A percentile compares a stretch with the other conserved stretches of the same genome.
phyloP scores from a whole-genome alignment of 2,888 invertebrate genomes.

The Ephialtes manifestator region DNA sequence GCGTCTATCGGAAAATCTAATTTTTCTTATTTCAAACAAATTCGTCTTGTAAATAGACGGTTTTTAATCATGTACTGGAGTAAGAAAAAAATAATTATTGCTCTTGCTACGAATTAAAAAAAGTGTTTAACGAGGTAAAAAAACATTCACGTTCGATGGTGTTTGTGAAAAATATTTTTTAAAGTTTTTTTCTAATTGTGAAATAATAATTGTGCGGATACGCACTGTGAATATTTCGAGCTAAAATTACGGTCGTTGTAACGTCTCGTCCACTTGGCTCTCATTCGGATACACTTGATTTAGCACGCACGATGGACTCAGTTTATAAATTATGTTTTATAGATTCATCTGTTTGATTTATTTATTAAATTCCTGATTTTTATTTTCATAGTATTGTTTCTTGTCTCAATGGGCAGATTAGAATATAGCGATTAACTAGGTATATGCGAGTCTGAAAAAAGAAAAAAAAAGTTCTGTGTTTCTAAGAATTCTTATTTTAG shows the following conservation, averaged over 20 bases:
- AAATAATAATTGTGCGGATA: background rate
- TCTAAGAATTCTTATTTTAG: too few relatives aligned
- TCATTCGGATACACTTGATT: background rate
- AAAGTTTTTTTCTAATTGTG: background rate
- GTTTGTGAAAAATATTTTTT: background rate
- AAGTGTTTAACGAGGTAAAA: background rate
- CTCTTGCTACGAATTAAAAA: background rate
- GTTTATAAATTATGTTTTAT: too few relatives aligned
- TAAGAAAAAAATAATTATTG: background rate
- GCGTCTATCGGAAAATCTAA: background rate
- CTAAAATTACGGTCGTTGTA: background rate
- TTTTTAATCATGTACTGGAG: background rate
- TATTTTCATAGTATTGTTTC: background rate
- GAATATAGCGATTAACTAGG: too few relatives aligned
- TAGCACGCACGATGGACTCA: background rate
- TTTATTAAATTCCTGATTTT: too few relatives aligned
- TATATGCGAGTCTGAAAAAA: too few relatives aligned
- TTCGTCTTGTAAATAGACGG: background rate
- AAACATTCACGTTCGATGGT: background rate
- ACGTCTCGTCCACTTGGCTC: background rate
- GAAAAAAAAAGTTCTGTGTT: too few relatives aligned
- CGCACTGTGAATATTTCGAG: background rate
- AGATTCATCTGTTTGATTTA: too few relatives aligned
- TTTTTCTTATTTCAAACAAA: background rate
- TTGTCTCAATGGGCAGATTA: background rate